Conservation (phyloP, 2,888 invertebrate genomes). For the Listrodromus nycthemerus region DNA sequence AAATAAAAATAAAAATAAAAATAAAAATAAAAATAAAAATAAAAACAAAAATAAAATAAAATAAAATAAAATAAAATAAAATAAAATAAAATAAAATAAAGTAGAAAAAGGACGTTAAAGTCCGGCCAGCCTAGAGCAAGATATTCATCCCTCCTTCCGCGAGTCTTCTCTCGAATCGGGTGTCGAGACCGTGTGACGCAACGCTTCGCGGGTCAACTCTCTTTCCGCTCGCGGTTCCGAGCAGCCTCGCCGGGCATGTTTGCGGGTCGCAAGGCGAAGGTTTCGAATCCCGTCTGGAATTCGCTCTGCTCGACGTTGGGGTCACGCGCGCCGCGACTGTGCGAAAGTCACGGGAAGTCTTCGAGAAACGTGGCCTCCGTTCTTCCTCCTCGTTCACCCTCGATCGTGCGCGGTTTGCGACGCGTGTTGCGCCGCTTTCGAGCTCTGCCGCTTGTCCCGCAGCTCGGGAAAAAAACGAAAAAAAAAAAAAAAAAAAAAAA, state of each 20-base stretch:
- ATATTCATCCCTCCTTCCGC: neutral
- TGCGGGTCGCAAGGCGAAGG: constrained; percentile 35
- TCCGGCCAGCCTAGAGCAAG: neutral
- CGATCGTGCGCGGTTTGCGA: neutral
- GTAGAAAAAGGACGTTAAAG: neutral
- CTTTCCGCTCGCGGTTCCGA: neutral
- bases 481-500: too few relatives aligned
- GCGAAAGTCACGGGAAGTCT: constrained; percentile 62
- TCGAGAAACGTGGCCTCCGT: constrained; percentile 50
- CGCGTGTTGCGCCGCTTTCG: neutral
- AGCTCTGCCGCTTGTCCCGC: neutral
- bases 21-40: too few relatives aligned
- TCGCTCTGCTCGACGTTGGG: constrained; percentile 61
- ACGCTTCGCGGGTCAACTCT: neutral
- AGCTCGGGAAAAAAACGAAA: neutral
- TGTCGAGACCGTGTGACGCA: neutral
- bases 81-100: neutral
- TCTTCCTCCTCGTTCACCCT: neutral
- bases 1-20: too few relatives aligned
- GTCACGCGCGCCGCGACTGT: constrained; percentile 66
- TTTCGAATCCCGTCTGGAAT: constrained; percentile 67
- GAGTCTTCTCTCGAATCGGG: neutral
- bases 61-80: too few relatives aligned
- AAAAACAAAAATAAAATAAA: too few relatives aligned
- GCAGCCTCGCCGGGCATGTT: constrained; percentile 19